Evolutionary conservation across 2,888 invertebrate genomes (phyloP).

Genomic region (Baronia brevicornis): DNA sequence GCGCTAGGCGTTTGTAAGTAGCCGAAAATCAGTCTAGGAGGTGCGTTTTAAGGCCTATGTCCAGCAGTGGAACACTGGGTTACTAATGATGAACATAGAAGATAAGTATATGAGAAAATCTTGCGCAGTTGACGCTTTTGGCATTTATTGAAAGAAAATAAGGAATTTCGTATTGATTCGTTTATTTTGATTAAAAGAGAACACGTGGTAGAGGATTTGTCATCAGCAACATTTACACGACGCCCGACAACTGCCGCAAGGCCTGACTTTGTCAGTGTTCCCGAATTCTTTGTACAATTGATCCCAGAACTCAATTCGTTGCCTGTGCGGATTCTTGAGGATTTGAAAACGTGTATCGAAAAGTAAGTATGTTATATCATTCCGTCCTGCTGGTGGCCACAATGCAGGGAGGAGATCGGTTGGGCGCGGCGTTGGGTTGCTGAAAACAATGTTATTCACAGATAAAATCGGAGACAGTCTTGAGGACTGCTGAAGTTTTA

Average conservation of each 20-base stretch:
- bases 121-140: no score
- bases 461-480: neutral
- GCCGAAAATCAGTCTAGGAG: no score
- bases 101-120: no score
- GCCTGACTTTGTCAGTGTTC: neutral
- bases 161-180: no score
- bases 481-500: neutral
- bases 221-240: no score
- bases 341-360: slow-evolving; percentile 22
- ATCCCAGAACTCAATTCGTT: slow-evolving; percentile 20
- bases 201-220: neutral
- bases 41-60: no score
- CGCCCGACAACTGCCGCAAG: no score
- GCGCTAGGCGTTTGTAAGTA: no score
- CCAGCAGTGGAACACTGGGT: no score
- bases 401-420: slow-evolving; percentile 21
- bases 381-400: slow-evolving; percentile 24
- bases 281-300: slow-evolving; percentile 5
- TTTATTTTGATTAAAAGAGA: no score
- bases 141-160: no score
- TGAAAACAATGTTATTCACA: slow-evolving; percentile 14
- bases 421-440: slow-evolving; percentile 25
- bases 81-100: no score
- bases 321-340: slow-evolving; percentile 22
- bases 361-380: slow-evolving; percentile 22